Conservation (phyloP, 2,113 vertebrate species). For the Tenrec ecaudatus region DNA sequence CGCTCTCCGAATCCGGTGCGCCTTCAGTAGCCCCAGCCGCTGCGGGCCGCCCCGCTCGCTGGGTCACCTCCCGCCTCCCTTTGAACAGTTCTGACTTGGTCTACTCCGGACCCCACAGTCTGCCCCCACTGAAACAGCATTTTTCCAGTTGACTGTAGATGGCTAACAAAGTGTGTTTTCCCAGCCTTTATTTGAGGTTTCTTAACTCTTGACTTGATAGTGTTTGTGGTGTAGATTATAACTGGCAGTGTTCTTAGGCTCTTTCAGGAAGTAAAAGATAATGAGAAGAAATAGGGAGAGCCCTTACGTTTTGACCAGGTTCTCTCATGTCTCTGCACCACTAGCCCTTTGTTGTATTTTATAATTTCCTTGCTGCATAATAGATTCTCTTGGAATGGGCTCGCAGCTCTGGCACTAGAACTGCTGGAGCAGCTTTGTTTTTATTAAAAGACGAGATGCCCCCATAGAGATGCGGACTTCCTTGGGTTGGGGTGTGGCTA, state of each 20-base stretch:
- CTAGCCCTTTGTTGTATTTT: constrained; percentile 13
- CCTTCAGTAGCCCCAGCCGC: too few species aligned
- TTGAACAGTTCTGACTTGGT: constrained; percentile 8
- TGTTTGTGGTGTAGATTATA: background rate
- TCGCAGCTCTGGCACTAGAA: constrained; percentile 32
- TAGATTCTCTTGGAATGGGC: constrained; percentile 8
- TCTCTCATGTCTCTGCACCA: background rate
- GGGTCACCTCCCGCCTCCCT: too few species aligned
- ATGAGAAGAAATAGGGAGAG: background rate
- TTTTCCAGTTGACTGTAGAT: background rate
- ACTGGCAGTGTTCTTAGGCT: constrained; percentile 22
- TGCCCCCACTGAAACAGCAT: background rate
- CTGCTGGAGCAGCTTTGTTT: background rate
- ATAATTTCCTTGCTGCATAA: constrained; percentile 28
- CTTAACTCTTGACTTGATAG: constrained; percentile 21
- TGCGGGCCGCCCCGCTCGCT: too few species aligned
- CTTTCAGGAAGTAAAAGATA: constrained; percentile 31
- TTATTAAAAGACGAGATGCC: background rate
- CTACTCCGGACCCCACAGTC: background rate
- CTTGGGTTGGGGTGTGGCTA: constrained; percentile 26
- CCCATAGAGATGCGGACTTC: constrained; percentile 28
- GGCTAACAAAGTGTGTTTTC: background rate
- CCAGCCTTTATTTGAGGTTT: background rate
- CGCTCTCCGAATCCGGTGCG: too few species aligned
- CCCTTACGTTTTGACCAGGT: constrained; percentile 35